Base-by-base conservation (phyloP, 2,888 invertebrate genomes). In the Eristalis tenax region DNA sequence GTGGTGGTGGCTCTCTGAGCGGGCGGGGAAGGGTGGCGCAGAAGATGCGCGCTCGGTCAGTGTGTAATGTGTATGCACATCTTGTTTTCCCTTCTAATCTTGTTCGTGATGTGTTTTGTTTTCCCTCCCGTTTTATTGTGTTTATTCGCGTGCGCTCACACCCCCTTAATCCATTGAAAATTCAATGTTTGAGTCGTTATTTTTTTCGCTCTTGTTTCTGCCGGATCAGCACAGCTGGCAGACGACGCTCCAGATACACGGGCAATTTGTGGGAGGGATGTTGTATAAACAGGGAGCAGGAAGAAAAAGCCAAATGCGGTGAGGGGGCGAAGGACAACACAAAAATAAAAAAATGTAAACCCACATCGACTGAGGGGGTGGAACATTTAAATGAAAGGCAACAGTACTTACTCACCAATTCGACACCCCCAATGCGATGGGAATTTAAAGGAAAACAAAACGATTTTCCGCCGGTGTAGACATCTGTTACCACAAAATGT, bases 171-270 rank as follows among this genome's bases (percentile, higher is more conserved):
- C 78, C 32, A 86, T 78, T 69, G 81, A 85, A 85, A 73, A 63
- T 57, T 65, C 28, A n/a, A 69, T 64, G 43, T 73, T 70, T 56
- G 26, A 66, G 40, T 59, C 26, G 75, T 38, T 68, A 28, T 28
- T 22, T 64, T 22, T 63, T 63, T 68, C 26, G 32, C 32, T 26
- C 40, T 18, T 40, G 8, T 40, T 78, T 59, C 50, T 43, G 70
- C 64, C 73, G 71, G 74, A 83, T 86, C 86, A 86, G 86, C 50
- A 50, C 86, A 86, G 83, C 86, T 86, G 86, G 83, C 86, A 75
- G 83, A 86, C 83, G 83, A 74, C 83, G 77, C 63, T 63, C 18
- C 18, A 50, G 50, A 50, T 50, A 50, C 50, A 50, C 50, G 50
- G 18, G 63, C 40, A 8, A 50, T 50, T 50, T 5, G 50, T 50